Base-by-base conservation (phyloP, 2,113 vertebrate genomes). In the Circaetus cinerascens region DNA sequence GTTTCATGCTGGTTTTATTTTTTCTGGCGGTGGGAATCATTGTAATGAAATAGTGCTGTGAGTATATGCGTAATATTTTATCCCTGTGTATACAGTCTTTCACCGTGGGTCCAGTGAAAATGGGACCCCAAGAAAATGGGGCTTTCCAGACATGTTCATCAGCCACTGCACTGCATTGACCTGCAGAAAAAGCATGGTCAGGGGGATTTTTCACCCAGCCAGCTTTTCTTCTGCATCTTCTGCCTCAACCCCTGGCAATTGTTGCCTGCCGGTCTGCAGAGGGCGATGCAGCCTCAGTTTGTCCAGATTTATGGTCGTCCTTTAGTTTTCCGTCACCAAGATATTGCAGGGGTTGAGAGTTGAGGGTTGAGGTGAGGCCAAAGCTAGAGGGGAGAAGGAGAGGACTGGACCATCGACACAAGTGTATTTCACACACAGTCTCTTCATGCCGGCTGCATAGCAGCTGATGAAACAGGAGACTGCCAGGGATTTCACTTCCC, bases 241-340 rank as follows among this genome's bases (percentile, higher is more conserved):
- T 45, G 16, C 45, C 62, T 51, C 57, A 15, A 13, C 4, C 32
- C 9, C 3, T 2, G 6, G 55, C 51, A 15, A 25, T 8, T 15
- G 29, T 16, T 57, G 50, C 63, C 59, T 72, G 43, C 40, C 36
- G 6, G 74, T 64, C 97, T 97, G 96, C 86, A 97, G 95, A 93
- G 96, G 97, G 95, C 96, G 77, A 60, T 85, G 51, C 69, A 89
- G 83, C 82, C 83, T 26, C 91, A 81, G 43, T 60, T 79, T 72
- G 83, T 45, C 43, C 68, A 38, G n/a, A 9, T 0, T 43, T 18
- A 3, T 0, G 15, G n/a, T 20, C 8, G 36, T 34, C 11, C 22
- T 38, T 19, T 3, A 36, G 40, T 23, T 90, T 64, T 50, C n/a
- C 22, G 0, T 32, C 86, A 60, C 38, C 13, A 9, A 67, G 38